phyloP scores from a whole-genome alignment of 2,888 invertebrate genomes.

The Andrena trimmerana region DNA sequence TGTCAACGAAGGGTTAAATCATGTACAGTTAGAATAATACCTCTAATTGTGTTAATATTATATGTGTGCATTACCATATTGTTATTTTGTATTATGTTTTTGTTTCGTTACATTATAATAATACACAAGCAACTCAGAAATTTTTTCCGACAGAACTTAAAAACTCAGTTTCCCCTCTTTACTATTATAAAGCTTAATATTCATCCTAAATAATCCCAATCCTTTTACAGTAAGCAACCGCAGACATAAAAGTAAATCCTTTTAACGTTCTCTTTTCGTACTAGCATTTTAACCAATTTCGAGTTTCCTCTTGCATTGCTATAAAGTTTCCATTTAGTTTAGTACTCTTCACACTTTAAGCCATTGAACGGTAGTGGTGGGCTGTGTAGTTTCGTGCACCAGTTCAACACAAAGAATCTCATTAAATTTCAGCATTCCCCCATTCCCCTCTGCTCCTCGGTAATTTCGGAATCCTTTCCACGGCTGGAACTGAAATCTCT shows the following conservation, averaged over 20 bases:
- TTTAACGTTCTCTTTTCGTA: neutral
- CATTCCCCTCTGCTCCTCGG: neutral
- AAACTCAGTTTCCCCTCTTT: too few relatives aligned
- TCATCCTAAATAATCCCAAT: neutral
- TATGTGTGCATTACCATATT: too few relatives aligned
- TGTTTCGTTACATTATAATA: too few relatives aligned
- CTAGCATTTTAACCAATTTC: slow-evolving; percentile 19
- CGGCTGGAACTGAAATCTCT: slow-evolving; percentile 28
- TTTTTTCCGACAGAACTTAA: too few relatives aligned
- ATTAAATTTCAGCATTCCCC: slow-evolving; percentile 38
- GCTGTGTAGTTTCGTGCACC: slow-evolving; percentile 29
- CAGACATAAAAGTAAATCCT: neutral
- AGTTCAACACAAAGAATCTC: slow-evolving; percentile 48
- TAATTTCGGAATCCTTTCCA: slow-evolving; percentile 34
- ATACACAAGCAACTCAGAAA: too few relatives aligned
- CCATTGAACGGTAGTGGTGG: neutral
- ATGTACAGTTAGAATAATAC: too few relatives aligned
- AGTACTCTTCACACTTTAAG: slow-evolving; percentile 3
- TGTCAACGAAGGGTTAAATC: too few relatives aligned
- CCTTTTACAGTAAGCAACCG: neutral
- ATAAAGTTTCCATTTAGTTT: slow-evolving; percentile 18
- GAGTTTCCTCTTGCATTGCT: neutral
- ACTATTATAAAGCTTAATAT: too few relatives aligned
- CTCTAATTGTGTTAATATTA: too few relatives aligned
- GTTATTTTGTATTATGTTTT: too few relatives aligned